phyloP scores from a whole-genome alignment of 2,113 vertebrate species.

The Gadus chalcogrammus region DNA sequence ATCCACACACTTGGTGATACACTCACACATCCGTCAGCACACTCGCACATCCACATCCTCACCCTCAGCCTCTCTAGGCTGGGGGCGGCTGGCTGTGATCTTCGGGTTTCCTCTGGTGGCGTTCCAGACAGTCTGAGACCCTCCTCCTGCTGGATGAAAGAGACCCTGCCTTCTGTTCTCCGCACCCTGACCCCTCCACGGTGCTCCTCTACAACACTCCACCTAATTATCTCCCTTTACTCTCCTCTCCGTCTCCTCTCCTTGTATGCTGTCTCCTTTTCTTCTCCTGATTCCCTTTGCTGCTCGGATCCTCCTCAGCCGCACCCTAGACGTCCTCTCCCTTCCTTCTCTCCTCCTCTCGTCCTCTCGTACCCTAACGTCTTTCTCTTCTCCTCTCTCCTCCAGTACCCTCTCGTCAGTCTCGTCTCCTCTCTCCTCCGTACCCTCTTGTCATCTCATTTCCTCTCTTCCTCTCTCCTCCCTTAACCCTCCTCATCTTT shows the following conservation, averaged over 20 bases:
- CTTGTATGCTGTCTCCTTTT: background rate
- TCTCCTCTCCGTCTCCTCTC: background rate
- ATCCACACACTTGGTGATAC: background rate
- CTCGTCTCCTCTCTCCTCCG: background rate
- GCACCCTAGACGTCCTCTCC: conserved; percentile 19
- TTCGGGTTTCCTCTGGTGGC: too few relatives aligned
- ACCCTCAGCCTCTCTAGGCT: too few relatives aligned
- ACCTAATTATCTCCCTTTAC: background rate
- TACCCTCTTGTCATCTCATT: background rate
- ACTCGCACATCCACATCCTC: background rate
- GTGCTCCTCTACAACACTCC: background rate
- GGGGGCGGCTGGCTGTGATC: too few relatives aligned
- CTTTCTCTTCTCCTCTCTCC: background rate
- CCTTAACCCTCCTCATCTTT: too few relatives aligned
- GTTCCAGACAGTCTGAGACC: background rate
- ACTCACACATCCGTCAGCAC: background rate
- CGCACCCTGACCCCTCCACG: too few relatives aligned
- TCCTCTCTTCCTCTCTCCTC: background rate
- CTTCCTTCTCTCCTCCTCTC: background rate
- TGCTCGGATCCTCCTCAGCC: conserved; percentile 20
- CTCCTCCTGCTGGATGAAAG: background rate
- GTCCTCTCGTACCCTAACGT: background rate
- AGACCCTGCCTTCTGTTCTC: too few relatives aligned
- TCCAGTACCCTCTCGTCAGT: background rate
- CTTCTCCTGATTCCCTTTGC: background rate